phyloP scores from a whole-genome alignment of 2,113 vertebrate species.

The Noturus placidus region DNA sequence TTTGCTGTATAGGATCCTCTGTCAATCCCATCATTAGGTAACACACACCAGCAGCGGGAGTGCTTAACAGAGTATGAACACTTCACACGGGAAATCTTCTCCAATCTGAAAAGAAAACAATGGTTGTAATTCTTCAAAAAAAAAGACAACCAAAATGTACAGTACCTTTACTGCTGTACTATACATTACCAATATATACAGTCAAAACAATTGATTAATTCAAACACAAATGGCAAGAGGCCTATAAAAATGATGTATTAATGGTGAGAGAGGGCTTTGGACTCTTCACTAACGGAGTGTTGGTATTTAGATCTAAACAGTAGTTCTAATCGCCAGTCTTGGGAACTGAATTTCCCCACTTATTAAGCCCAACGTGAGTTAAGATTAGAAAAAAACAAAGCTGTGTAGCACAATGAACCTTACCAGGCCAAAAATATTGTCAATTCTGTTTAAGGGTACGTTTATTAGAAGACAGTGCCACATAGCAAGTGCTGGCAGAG shows the following conservation, averaged over 20 bases:
- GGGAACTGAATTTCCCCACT: background rate
- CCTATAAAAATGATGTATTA: background rate
- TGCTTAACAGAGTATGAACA: constrained; percentile 63
- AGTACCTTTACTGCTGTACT: background rate
- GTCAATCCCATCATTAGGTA: constrained; percentile 59
- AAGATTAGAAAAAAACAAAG: background rate
- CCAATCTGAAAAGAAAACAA: constrained; percentile 11
- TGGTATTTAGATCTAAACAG: background rate
- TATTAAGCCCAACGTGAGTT: background rate
- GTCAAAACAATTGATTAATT: background rate
- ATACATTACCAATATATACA: background rate
- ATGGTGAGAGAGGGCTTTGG: background rate
- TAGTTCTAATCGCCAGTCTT: background rate
- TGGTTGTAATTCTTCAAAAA: background rate
- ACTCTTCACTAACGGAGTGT: background rate
- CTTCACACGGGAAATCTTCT: background rate
- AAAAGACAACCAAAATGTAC: background rate
- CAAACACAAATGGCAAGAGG: background rate
- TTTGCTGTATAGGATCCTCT: constrained; percentile 50
- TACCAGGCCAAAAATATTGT: background rate
- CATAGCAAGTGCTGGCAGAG: background rate
- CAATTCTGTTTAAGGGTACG: background rate
- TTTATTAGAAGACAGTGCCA: background rate
- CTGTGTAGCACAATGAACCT: background rate
- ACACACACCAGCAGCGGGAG: constrained; percentile 68